Conservation (phyloP, 2,888 invertebrate genomes). For the Cerceris rybyensis region DNA sequence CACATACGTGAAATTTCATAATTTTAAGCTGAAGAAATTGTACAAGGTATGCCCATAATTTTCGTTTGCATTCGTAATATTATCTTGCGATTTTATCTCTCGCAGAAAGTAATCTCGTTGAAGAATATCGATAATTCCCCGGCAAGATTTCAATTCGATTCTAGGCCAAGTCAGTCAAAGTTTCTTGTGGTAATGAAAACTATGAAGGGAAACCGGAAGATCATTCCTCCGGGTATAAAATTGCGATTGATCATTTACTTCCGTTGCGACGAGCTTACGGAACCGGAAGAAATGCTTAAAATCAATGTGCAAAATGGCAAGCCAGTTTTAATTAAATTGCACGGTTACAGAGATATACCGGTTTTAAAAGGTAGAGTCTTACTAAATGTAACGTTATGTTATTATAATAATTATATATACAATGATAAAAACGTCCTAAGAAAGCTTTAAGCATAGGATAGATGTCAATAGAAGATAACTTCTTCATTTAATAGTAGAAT, state of each 20-base stretch:
- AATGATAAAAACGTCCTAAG: too few relatives aligned
- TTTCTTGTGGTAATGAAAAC: constrained; percentile 71
- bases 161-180: constrained; percentile 69
- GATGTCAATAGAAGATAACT: too few relatives aligned
- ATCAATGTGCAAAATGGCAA: constrained; percentile 76
- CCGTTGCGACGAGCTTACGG: constrained; percentile 72
- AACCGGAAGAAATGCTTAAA: constrained; percentile 73
- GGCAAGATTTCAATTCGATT: constrained; percentile 73
- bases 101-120: constrained; percentile 60
- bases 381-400: neutral
- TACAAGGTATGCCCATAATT: constrained; percentile 74
- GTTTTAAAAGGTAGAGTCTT: constrained; percentile 69
- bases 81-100: neutral
- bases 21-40: constrained; percentile 74
- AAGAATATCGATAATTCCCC: constrained; percentile 52
- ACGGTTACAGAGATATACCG: constrained; percentile 77
- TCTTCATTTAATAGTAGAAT: too few relatives aligned
- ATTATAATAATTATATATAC: neutral
- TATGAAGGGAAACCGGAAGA: constrained; percentile 42
- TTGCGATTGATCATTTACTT: constrained; percentile 76
- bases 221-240: constrained; percentile 81
- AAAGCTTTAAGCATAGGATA: too few relatives aligned
- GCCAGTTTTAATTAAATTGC: constrained; percentile 70
- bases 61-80: neutral
- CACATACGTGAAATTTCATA: constrained; percentile 74